Conservation (phyloP, 2,888 invertebrate genomes). For the Lithophane socia region DNA sequence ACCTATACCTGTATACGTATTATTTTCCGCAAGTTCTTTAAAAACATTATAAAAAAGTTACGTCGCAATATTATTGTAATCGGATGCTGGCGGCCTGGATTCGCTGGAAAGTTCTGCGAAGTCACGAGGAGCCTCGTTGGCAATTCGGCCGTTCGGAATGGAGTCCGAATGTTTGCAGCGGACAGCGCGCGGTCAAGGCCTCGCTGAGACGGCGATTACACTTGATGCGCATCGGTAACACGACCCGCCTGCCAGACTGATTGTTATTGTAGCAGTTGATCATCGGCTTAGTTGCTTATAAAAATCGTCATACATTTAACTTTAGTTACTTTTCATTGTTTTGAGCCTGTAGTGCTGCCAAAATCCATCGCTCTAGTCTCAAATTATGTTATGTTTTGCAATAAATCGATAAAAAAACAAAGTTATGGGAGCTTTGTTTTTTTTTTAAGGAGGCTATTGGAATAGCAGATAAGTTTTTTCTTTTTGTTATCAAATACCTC, state of each 20-base stretch:
- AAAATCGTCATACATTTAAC: slow-evolving; percentile 1
- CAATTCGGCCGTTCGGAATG: slow-evolving; percentile 67
- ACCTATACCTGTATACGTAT: neutral
- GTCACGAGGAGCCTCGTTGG: slow-evolving; percentile 78
- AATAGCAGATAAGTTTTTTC: too few species aligned
- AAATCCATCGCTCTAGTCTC: neutral
- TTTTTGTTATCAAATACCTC: neutral
- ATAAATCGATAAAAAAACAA: neutral
- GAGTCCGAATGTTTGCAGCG: slow-evolving; percentile 71
- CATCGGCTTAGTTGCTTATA: slow-evolving; percentile 53
- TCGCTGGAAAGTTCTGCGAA: slow-evolving; percentile 75
- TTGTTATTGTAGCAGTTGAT: slow-evolving; percentile 72
- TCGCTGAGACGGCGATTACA: slow-evolving; percentile 77
- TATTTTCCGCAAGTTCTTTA: slow-evolving; percentile 56
- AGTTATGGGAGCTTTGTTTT: neutral
- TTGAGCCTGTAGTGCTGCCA: too few species aligned
- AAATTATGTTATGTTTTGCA: neutral
- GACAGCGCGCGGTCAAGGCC: slow-evolving; percentile 83
- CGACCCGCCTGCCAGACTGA: slow-evolving; percentile 67
- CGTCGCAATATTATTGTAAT: slow-evolving; percentile 77
- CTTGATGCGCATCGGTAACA: slow-evolving; percentile 79
- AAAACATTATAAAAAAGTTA: slow-evolving; percentile 66
- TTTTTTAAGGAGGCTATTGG: neutral
- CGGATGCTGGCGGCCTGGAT: slow-evolving; percentile 72
- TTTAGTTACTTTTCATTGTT: neutral